These are phyloP conservation scores for Drosophila pallidifrons DNA, from an alignment of 1,140 invertebrate species.

Conservation along the genomic window DNA sequence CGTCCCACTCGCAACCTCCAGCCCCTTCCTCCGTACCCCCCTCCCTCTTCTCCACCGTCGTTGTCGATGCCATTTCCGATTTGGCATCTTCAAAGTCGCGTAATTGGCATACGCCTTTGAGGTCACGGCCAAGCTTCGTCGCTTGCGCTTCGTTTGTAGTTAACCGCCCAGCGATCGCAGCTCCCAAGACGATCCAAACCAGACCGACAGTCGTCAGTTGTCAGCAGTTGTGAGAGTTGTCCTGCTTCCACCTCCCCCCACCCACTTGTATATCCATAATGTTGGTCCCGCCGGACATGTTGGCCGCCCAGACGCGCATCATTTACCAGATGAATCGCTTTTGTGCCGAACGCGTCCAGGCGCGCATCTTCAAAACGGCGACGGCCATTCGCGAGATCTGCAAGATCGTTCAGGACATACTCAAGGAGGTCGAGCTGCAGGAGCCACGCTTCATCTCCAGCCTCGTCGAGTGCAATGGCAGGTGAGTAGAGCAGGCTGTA, in stretches of 20 bases:
- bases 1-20: conserved; percentile 1
- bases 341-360: conserved; percentile 95
- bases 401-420: conserved; percentile 96
- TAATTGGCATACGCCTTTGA: conserved; percentile 64
- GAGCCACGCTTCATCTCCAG: conserved; percentile 97
- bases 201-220: conserved; percentile 24
- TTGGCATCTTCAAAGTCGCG: conserved; percentile 46
- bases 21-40: neutral
- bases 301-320: conserved; percentile 94
- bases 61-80: conserved; percentile 22
- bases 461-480: conserved; percentile 89
- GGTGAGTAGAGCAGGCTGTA: conserved; percentile 50
- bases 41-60: neutral
- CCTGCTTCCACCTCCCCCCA: neutral
- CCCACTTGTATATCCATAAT: conserved; percentile 21
- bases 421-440: conserved; percentile 98
- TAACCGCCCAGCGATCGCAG: conserved; percentile 39
- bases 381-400: conserved; percentile 96
- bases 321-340: conserved; percentile 98
- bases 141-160: conserved; percentile 41
- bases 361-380: conserved; percentile 92
- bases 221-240: conserved; percentile 7
- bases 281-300: conserved; percentile 94
- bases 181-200: conserved; percentile 4
- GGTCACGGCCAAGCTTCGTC: conserved; percentile 18